These are phyloP conservation scores for Dryococelus australis DNA, from an alignment of 2,888 invertebrate genomes.

Conservation along the genomic window DNA sequence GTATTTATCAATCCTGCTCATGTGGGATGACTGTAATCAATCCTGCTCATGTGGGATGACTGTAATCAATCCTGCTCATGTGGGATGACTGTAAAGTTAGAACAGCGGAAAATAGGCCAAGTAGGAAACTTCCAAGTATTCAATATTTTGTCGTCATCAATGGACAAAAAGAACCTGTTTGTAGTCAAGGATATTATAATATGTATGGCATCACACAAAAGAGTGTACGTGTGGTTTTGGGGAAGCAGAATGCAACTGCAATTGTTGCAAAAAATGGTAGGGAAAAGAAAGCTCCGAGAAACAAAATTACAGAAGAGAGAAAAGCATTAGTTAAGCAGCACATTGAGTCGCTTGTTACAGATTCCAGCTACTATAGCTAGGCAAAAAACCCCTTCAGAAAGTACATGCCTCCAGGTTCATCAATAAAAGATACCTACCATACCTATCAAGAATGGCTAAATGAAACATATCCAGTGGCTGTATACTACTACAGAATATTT, in stretches of 20 bases:
- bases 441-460: neutral
- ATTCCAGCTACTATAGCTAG: constrained; percentile 16
- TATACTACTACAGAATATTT: neutral
- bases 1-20: too few species aligned
- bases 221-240: neutral
- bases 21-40: too few species aligned
- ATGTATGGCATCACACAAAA: neutral
- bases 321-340: neutral
- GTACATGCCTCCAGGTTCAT: neutral
- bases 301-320: neutral
- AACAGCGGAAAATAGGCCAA: constrained; percentile 10
- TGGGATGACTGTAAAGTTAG: neutral
- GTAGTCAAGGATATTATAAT: neutral
- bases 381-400: neutral
- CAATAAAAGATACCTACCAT: neutral
- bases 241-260: neutral
- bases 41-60: neutral
- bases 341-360: neutral
- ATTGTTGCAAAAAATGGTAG: neutral
- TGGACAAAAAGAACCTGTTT: neutral
- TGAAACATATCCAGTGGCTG: neutral
- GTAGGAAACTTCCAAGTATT: neutral
- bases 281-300: too few species aligned
- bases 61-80: neutral
- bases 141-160: neutral